phyloP scores from a whole-genome alignment of 2,113 vertebrate species.

The Xyliphius kryptos region DNA sequence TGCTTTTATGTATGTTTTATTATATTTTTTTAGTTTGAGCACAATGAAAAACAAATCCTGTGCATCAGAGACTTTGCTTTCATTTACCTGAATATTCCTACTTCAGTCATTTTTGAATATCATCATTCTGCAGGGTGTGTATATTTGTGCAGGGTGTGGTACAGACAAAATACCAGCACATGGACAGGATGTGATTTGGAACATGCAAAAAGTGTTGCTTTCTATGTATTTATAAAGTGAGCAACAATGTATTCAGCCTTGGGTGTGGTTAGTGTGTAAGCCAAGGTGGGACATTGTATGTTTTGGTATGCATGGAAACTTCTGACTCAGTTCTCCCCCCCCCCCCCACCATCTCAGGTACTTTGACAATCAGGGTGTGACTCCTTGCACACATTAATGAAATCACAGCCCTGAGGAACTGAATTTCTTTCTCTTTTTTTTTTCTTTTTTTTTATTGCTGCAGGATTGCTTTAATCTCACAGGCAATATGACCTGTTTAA shows the following conservation, averaged over 20 bases:
- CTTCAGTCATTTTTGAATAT: too few species aligned
- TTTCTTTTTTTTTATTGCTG: slow-evolving; percentile 14
- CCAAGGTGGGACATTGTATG: slow-evolving; percentile 34
- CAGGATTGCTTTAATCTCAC: slow-evolving; percentile 6
- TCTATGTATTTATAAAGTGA: slow-evolving; percentile 5
- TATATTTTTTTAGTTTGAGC: too few species aligned
- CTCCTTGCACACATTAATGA: slow-evolving; percentile 8
- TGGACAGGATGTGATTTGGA: slow-evolving; percentile 28
- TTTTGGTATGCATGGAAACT: slow-evolving; percentile 35
- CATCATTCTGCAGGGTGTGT: background rate
- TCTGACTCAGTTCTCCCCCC: slow-evolving; percentile 30
- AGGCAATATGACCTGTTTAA: too few species aligned
- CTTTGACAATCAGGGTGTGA: slow-evolving; percentile 31
- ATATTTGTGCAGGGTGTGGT: slow-evolving; percentile 45
- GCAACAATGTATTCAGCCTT: slow-evolving; percentile 2
- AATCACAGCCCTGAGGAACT: slow-evolving; percentile 33
- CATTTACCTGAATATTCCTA: too few species aligned
- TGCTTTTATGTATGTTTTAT: too few species aligned
- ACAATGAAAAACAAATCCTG: too few species aligned
- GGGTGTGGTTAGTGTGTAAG: slow-evolving; percentile 29
- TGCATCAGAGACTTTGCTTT: too few species aligned
- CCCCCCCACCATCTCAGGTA: background rate
- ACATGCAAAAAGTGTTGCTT: background rate
- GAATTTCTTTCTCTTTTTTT: slow-evolving; percentile 7
- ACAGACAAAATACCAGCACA: slow-evolving; percentile 20